These are phyloP conservation scores for Armadillidium nasatum DNA, from an alignment of 1,140 invertebrate species.

Conservation along the genomic window DNA sequence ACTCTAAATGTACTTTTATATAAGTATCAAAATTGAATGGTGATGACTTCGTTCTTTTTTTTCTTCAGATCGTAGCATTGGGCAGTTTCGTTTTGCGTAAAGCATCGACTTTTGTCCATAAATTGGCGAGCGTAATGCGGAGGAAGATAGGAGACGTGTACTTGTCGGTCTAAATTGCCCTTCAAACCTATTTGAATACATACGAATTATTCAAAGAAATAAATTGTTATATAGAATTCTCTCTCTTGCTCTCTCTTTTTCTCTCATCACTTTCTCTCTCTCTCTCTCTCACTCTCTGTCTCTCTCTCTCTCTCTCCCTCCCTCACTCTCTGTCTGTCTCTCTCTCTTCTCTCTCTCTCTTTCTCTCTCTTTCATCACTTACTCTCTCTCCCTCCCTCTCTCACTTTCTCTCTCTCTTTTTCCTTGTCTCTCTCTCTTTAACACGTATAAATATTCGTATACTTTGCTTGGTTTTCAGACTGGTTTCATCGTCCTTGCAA, in stretches of 20 bases:
- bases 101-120: neutral
- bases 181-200: neutral
- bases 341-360: neutral
- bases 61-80: no score
- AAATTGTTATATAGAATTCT: neutral
- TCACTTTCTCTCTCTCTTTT: neutral
- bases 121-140: neutral
- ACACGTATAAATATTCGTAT: no score
- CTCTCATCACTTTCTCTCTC: neutral
- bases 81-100: neutral
- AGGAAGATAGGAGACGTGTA: neutral
- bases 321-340: neutral
- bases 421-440: slow-evolving; percentile 4
- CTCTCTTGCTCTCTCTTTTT: neutral
- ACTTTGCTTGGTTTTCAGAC: no score
- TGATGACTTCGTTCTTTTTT: no score
- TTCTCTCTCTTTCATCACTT: neutral
- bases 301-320: slow-evolving; percentile 7
- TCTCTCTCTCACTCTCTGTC: neutral
- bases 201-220: neutral
- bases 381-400: neutral
- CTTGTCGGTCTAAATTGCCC: neutral
- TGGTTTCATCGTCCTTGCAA: no score
- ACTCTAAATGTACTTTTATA: no score
- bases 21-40: no score